These are phyloP conservation scores for Caerostris extrusa DNA, from an alignment of 1,140 invertebrate genomes.

Conservation along the genomic window DNA sequence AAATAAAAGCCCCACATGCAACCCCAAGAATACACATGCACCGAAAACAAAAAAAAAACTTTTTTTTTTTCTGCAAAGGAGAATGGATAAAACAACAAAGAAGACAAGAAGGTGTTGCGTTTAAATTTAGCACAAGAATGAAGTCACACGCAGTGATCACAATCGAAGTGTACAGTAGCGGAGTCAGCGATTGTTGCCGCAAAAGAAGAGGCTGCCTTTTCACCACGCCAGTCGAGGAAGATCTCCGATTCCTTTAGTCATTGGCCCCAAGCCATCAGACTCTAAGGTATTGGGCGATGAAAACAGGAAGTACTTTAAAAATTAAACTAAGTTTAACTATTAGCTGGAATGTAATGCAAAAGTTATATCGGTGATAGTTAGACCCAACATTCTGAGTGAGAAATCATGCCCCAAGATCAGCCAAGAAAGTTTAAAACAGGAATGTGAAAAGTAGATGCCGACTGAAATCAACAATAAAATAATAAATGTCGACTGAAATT, in stretches of 20 bases:
- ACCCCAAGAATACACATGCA: not conserved
- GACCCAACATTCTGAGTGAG: too few species aligned
- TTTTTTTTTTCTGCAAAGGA: not conserved
- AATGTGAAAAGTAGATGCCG: too few species aligned
- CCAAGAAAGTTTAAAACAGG: too few species aligned
- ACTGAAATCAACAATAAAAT: too few species aligned
- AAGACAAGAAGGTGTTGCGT: slow-evolving; percentile 65
- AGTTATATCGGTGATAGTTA: too few species aligned
- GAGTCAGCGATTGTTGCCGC: slow-evolving; percentile 65
- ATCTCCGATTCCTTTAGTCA: slow-evolving; percentile 11
- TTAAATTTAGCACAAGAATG: slow-evolving; percentile 66
- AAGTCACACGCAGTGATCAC: slow-evolving; percentile 70
- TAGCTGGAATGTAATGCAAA: too few species aligned
- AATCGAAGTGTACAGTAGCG: slow-evolving; percentile 69
- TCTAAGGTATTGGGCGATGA: slow-evolving; percentile 5
- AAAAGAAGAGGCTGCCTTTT: slow-evolving; percentile 12
- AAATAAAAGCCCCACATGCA: slow-evolving; percentile 11
- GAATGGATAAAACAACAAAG: slow-evolving; percentile 45
- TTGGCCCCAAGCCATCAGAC: slow-evolving; percentile 53
- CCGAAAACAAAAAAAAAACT: slow-evolving; percentile 1
- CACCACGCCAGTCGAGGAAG: slow-evolving; percentile 4
- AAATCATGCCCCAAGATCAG: too few species aligned
- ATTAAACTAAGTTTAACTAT: slow-evolving; percentile 19
- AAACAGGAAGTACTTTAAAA: slow-evolving; percentile 60
- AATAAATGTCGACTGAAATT: too few species aligned